Evolutionary conservation across 2,888 invertebrate species (phyloP), one percentile per base, ranked within the genome.

Genomic region (Athripsodes cinereus): DNA sequence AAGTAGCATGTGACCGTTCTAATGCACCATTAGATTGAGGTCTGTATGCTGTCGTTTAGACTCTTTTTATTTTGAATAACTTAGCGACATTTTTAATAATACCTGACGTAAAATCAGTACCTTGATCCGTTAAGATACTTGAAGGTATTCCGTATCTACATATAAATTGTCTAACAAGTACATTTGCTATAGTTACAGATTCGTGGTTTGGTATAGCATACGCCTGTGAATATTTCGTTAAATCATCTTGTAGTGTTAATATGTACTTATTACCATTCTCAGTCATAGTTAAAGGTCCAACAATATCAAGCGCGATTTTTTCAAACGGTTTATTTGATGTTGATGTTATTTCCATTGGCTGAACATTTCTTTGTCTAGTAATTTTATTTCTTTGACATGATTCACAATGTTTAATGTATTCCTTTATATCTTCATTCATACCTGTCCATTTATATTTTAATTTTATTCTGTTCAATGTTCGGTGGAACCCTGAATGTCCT

Each of bases 91-190:
- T 60, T 59, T 67, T 66, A 1, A 71, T 53, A n/a, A 69, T 11
- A 13, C 63, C 54, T 1, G 67, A 57, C 49, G 67, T 69, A 57
- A 75, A 75, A 57, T 79, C 80, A 61, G 79, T 79, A 64, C 75
- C 77, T 57, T 76, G 75, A 59, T 80, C 80, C 54, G 79, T 81
- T 51, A 79, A 79, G 59, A 81, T 79, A 26, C 77, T 78, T 44
- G 70, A 80, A 66, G 75, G 75, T 72, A 68, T 62, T 6, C 60
- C 57, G 53, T 61, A 51, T 62, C 62, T 19, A 69, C 64, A 40
- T 65, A 66, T 55, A 59, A 57, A 51, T 61, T 62, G 6, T 62
- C 62, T 13, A 68, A 64, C 35, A 34, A 62, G 54, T 64, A 64
- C 1, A 2, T 16, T 11, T 2, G 70, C 69, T 6, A 71, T 64